Conservation (phyloP, 2,888 invertebrate species). For the Napeogenes inachia region DNA sequence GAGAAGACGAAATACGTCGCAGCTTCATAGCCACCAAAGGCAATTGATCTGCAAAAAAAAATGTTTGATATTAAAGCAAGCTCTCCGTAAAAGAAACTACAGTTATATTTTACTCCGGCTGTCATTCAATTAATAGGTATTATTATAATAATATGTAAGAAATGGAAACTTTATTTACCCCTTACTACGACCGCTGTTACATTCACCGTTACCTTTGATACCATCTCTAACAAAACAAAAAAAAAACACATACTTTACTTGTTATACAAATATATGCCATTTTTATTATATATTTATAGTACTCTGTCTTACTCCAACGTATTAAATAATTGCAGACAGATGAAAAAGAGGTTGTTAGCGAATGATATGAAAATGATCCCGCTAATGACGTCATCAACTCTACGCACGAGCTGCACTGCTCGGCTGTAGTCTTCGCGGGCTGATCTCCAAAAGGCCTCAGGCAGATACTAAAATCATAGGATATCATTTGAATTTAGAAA, state of each 20-base stretch:
- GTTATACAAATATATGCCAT: not conserved
- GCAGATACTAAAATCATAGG: conserved; percentile 64
- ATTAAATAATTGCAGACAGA: conserved; percentile 84
- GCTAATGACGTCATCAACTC: conserved; percentile 80
- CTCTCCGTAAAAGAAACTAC: no score
- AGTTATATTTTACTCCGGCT: no score
- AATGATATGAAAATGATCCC: conserved; percentile 82
- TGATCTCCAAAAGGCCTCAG: conserved; percentile 81
- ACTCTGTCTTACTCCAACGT: conserved; percentile 78
- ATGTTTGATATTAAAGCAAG: no score
- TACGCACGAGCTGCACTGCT: conserved; percentile 76
- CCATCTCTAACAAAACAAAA: conserved; percentile 40
- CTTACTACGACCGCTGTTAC: conserved; percentile 35
- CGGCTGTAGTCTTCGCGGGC: conserved; percentile 81
- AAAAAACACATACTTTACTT: not conserved
- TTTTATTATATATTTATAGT: not conserved
- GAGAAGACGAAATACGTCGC: conserved; percentile 81
- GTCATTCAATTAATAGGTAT: no score
- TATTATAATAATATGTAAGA: no score
- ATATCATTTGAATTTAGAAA: not conserved
- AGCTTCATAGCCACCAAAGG: conserved; percentile 73
- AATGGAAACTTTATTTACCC: conserved; percentile 31
- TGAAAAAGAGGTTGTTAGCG: conserved; percentile 83
- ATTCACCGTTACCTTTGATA: conserved; percentile 42
- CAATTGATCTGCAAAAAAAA: conserved; percentile 37